Evolutionary conservation across 2,797 vertebrate genomes (phyloP).

Genomic region (Anisognathus igniventris): DNA sequence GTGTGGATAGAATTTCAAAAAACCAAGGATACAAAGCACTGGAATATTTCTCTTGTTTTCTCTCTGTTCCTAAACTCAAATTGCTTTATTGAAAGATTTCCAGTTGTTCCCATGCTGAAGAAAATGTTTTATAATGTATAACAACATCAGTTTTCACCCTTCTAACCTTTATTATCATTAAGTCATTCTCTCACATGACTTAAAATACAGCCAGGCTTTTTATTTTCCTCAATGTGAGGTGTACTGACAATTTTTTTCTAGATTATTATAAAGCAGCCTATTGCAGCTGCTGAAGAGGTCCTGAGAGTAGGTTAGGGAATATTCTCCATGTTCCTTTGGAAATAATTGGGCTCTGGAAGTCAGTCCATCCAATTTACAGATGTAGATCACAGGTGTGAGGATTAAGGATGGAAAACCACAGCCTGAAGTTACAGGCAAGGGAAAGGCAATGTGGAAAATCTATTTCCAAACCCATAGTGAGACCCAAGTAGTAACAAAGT

Average conservation of each 20-base stretch:
- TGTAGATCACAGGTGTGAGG: background rate
- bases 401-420: background rate
- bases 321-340: accelerated
- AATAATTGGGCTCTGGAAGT: background rate
- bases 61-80: background rate
- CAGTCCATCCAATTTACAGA: background rate
- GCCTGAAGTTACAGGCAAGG: background rate
- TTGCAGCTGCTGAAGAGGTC: background rate
- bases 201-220: background rate
- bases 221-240: background rate
- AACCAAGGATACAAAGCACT: background rate
- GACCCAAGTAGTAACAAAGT: background rate
- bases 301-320: background rate
- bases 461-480: background rate
- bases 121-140: background rate
- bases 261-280: background rate
- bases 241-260: background rate
- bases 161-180: background rate
- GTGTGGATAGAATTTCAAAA: background rate
- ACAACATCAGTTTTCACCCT: background rate
- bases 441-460: background rate
- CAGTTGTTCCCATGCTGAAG: background rate
- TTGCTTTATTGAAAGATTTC: background rate
- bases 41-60: background rate
- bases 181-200: background rate